phyloP scores from a whole-genome alignment of 2,888 invertebrate genomes.

The Cyrtodaria siliqua region DNA sequence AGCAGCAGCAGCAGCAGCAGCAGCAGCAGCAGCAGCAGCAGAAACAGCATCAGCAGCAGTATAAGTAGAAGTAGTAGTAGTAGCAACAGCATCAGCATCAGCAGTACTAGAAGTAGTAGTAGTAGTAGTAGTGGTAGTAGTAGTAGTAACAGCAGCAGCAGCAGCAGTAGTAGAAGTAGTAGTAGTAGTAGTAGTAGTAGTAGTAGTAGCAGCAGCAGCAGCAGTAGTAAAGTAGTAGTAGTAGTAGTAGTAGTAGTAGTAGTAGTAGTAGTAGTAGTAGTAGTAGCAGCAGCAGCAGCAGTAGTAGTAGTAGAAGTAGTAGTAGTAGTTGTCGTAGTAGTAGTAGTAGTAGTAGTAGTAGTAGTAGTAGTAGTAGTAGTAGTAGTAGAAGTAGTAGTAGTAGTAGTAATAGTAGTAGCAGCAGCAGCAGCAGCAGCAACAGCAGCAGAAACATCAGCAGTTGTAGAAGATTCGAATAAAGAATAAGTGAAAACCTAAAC shows the following conservation, averaged over 20 bases:
- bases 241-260: constrained; percentile 11
- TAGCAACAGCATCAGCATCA: background rate
- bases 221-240: constrained; percentile 3
- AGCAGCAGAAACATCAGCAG: background rate
- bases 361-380: too few species aligned
- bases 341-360: too few species aligned
- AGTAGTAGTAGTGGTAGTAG: background rate
- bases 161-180: background rate
- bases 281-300: too few species aligned
- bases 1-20: background rate
- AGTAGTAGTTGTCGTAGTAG: too few species aligned
- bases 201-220: constrained; percentile 1
- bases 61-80: constrained; percentile 1
- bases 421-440: background rate
- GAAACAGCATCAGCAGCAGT: background rate
- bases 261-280: background rate
- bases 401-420: constrained; percentile 2
- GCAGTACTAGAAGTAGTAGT: too few species aligned
- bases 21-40: background rate
- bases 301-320: too few species aligned
- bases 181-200: constrained; percentile 2
- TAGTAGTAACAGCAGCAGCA: background rate
- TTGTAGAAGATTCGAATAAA: too few species aligned
- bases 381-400: too few species aligned
- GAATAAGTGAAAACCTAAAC: too few species aligned